phyloP scores from a whole-genome alignment of 2,888 invertebrate genomes.

The Formica aserva region DNA sequence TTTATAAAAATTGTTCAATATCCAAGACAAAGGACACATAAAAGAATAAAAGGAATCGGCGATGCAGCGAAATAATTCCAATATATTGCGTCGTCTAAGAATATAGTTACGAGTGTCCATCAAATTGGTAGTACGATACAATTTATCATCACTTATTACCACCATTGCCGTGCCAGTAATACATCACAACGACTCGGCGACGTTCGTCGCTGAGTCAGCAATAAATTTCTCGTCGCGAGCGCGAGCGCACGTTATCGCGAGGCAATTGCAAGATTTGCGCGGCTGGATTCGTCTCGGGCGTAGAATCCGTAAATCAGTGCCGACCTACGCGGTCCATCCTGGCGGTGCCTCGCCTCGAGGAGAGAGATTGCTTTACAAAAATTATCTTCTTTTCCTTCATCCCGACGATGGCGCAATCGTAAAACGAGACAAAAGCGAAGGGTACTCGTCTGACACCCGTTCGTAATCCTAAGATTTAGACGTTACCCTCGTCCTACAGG shows the following conservation, averaged over 20 bases:
- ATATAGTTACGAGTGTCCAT: slow-evolving; percentile 27
- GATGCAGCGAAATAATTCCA: slow-evolving; percentile 20
- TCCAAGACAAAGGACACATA: not conserved
- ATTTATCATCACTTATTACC: slow-evolving; percentile 57
- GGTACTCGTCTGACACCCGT: slow-evolving; percentile 70
- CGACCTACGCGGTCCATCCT: slow-evolving; percentile 51
- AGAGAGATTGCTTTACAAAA: slow-evolving; percentile 66
- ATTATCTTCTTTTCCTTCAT: slow-evolving; percentile 61
- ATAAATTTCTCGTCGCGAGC: slow-evolving; percentile 53
- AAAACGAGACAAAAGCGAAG: slow-evolving; percentile 67
- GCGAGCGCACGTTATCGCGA: slow-evolving; percentile 52
- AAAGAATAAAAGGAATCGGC: not conserved
- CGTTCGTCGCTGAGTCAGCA: slow-evolving; percentile 57
- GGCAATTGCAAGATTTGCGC: slow-evolving; percentile 56
- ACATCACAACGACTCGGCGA: slow-evolving; percentile 55
- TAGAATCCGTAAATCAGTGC: slow-evolving; percentile 56
- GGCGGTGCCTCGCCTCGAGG: slow-evolving; percentile 36
- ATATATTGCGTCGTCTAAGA: slow-evolving; percentile 27
- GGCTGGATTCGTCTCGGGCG: slow-evolving; percentile 54
- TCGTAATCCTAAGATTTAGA: slow-evolving; percentile 82
- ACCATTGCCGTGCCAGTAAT: slow-evolving; percentile 45
- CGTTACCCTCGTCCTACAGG: slow-evolving; percentile 75
- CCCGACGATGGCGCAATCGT: slow-evolving; percentile 64
- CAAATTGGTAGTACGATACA: slow-evolving; percentile 47
- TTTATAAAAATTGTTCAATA: slow-evolving; percentile 5